Evolutionary conservation across 2,113 vertebrate species (phyloP), one percentile per base, ranked within the genome.

Genomic region (Trogon melanurus): DNA sequence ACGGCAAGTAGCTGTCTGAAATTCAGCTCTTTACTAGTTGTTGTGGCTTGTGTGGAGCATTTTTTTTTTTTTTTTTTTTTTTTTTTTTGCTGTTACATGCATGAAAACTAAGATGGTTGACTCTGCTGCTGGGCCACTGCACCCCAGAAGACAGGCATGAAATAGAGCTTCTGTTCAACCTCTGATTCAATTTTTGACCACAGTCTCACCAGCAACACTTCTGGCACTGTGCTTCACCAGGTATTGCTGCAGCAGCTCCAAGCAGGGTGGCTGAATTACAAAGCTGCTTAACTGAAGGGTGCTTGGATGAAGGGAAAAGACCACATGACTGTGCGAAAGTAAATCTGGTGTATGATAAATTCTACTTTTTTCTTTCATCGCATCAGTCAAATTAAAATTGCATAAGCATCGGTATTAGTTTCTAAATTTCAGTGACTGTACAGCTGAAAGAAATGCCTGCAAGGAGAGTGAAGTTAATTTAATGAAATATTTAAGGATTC

Each of bases 311-410:
- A 76, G 72, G 72, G 22, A 80, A 45, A 19, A 16, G 29, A 69
- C 20, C 6, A 1, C 4, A 2, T 67, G 62, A 36, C 57, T 58
- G 41, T 61, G 44, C 76, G 51, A 69, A 74, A 91, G 23, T 17
- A 13, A 73, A 61, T 64, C 36, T 88, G 12, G 74, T 56, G 5
- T 32, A 20, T 64, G 11, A 48, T 70, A 81, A 96, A 51, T 95
- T 56, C 29, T 4, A n/a, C 20, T 27, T 93, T 67, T 83, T 78
- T 76, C 29, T 83, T 93, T 93, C n/a, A 26, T 89, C 9, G 10
- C 29, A 58, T 62, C 15, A 71, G 36, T 70, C 41, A 95, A 80
- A 93, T 80, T 70, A 41, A 95, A 93, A 44, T 90, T 96, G n/a
- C 25, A 48, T 57, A 79, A 79, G 14, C 58, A 16, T 14, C 91